These are phyloP conservation scores for Tenthredo mesomela DNA, from an alignment of 2,888 invertebrate genomes.

Conservation along the genomic window DNA sequence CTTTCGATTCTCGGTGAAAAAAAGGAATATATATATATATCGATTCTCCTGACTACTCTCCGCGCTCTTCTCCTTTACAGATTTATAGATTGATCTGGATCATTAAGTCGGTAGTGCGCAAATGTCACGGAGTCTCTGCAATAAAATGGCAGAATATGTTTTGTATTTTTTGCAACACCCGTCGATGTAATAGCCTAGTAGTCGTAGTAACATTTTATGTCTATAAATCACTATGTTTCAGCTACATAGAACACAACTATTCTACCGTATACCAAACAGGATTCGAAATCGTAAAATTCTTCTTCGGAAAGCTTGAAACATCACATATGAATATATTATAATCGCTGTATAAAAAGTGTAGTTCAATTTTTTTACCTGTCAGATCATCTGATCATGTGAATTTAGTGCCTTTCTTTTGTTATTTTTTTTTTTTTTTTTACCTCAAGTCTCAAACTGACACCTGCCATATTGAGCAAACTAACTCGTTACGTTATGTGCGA, in stretches of 20 bases:
- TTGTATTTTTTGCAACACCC: constrained; percentile 38
- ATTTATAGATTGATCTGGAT: constrained; percentile 46
- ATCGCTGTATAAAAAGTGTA: background rate
- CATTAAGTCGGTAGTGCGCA: constrained; percentile 40
- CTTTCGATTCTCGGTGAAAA: constrained; percentile 30
- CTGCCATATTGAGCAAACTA: background rate
- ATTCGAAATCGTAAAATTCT: constrained; percentile 26
- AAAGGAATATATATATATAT: constrained; percentile 1
- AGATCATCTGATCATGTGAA: constrained; percentile 1
- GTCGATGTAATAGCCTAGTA: constrained; percentile 16
- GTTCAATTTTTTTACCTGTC: background rate
- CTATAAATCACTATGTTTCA: constrained; percentile 26
- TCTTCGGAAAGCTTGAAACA: background rate
- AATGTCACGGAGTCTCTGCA: constrained; percentile 29
- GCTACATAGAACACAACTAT: background rate
- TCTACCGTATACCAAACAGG: constrained; percentile 3
- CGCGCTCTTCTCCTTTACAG: background rate
- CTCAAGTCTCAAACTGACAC: background rate
- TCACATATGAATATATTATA: constrained; percentile 18
- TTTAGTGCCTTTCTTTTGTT: background rate
- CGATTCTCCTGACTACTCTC: constrained; percentile 34
- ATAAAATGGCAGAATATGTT: constrained; percentile 29
- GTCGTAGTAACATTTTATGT: background rate
- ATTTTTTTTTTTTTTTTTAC: constrained; percentile 28
- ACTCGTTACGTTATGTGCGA: background rate